Conservation (phyloP, 1,140 invertebrate species). For the Brachionus paranguensis region DNA sequence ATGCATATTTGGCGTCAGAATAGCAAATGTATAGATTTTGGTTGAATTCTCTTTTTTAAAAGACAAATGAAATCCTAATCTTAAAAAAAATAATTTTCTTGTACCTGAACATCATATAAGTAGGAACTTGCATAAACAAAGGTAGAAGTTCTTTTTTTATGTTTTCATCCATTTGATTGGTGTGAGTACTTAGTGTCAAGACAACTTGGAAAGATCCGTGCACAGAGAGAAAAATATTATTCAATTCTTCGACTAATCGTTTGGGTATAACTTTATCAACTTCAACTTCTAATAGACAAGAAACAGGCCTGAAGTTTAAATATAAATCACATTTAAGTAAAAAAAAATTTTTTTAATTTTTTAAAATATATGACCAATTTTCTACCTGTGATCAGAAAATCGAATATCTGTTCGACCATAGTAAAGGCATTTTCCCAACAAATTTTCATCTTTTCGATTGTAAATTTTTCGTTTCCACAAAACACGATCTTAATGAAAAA, state of each 20-base stretch:
- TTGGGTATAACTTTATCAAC: not conserved
- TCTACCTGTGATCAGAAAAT: constrained; percentile 31
- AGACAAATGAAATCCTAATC: no score
- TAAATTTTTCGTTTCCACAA: constrained; percentile 24
- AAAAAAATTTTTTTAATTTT: not conserved
- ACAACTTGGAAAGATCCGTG: constrained; percentile 34
- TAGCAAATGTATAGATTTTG: constrained; percentile 2
- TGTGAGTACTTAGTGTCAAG: not conserved
- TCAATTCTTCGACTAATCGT: not conserved
- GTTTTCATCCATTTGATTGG: constrained; percentile 16
- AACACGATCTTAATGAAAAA: constrained; percentile 4
- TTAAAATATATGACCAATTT: not conserved
- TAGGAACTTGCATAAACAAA: not conserved
- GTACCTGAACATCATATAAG: not conserved
- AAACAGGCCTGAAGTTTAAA: not conserved
- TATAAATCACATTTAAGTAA: not conserved
- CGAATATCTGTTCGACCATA: constrained; percentile 35
- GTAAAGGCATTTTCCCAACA: not conserved
- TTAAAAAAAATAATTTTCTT: not conserved
- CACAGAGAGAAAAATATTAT: not conserved
- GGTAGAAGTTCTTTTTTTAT: not conserved
- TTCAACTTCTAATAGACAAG: constrained; percentile 19
- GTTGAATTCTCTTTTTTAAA: not conserved
- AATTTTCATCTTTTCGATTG: not conserved
- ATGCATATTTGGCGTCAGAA: constrained; percentile 19